Evolutionary conservation across 2,888 invertebrate genomes (phyloP), one percentile per base, ranked within the genome.

Genomic region (Cabera pusaria): DNA sequence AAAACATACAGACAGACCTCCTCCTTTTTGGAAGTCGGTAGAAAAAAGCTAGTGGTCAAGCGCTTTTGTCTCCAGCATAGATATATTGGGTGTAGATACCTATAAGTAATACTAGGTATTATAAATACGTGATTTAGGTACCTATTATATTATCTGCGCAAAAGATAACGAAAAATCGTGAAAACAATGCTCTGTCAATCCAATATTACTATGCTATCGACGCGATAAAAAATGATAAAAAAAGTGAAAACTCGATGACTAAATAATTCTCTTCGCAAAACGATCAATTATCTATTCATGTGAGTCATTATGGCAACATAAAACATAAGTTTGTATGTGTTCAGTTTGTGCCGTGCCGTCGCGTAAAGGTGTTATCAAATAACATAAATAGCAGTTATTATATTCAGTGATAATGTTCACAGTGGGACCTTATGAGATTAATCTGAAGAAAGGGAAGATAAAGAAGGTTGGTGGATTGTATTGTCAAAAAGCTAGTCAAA

Each of bases 261-360:
- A 40, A 47, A 47, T 44, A 21, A 16, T 8, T 11, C 45, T 33
- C 36, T 46, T 37, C 48, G 36, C 43, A 48, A 23, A 20, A 31
- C 33, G 34, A 46, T 48, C 44, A 32, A 44, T 52, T 42, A 46
- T 52, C 43, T 43, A 10, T 23, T 24, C 43, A 39, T 49, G 39
- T 50, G 52, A 51, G 18, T 51, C 46, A 51, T 33, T 31, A 39
- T 24, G 26, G 6, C 29, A 35, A 37, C 34, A 29, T n/a, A n/a
- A n/a, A n/a, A n/a, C n/a, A n/a, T n/a, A n/a, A n/a, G n/a, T n/a
- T n/a, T n/a, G n/a, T n/a, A n/a, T n/a, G n/a, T n/a, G n/a, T n/a
- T n/a, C n/a, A 47, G 43, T 52, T 18, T 32, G 43, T 41, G 33
- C 27, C 44, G 24, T 20, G 28, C 33, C 27, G 21, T 36, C 16